Conservation (phyloP, 2,113 vertebrate genomes). For the Egretta garzetta region DNA sequence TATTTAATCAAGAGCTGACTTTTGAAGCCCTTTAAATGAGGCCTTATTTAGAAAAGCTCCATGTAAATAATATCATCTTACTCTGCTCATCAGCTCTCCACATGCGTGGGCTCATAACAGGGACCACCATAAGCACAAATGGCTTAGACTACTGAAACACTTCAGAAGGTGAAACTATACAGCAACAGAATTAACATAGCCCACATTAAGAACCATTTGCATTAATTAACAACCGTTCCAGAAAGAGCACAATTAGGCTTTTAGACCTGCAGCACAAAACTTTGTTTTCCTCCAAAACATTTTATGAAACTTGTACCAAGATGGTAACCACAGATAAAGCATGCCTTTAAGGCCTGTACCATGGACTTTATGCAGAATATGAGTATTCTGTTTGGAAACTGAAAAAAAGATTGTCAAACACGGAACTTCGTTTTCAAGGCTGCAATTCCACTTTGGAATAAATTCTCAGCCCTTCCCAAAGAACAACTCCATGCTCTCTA, state of each 20-base stretch:
- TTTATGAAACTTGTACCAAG: background rate
- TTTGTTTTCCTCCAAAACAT: background rate
- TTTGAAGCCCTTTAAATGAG: background rate
- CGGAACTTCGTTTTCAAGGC: background rate
- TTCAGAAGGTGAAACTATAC: background rate
- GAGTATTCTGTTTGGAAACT: background rate
- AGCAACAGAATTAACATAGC: background rate
- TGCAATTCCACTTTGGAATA: background rate
- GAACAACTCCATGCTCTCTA: background rate
- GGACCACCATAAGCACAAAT: background rate
- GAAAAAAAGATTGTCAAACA: background rate
- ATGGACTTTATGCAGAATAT: background rate
- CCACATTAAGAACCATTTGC: accelerated
- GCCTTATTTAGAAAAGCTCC: background rate
- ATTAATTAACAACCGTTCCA: background rate
- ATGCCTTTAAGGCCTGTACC: background rate
- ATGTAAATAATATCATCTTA: background rate
- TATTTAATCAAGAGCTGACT: background rate
- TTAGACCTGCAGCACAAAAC: background rate
- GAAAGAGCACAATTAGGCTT: background rate
- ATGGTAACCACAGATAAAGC: background rate
- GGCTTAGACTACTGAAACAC: background rate
- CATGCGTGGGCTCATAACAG: accelerated
- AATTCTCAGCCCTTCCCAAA: background rate
- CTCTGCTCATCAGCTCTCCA: background rate